Conservation (phyloP, 1,140 invertebrate genomes). For the Halyomorpha halys region DNA sequence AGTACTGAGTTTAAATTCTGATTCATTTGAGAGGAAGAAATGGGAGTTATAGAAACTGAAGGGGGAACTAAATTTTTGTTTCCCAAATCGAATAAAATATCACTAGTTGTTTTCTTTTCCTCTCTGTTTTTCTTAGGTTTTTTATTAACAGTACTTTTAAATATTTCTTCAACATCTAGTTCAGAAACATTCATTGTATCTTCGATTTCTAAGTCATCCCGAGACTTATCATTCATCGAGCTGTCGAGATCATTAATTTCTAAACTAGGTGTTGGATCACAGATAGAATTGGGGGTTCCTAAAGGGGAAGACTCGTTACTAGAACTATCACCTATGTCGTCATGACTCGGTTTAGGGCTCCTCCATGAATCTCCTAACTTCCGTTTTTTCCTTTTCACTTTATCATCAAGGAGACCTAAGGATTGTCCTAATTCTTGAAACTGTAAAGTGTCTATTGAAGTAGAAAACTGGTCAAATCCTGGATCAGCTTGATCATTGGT, state of each 20-base stretch:
- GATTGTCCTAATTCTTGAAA: background rate
- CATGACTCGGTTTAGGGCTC: constrained; percentile 19
- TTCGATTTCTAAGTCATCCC: constrained; percentile 47
- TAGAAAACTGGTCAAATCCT: constrained; percentile 5
- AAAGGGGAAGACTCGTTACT: constrained; percentile 52
- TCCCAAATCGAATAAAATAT: constrained; percentile 35
- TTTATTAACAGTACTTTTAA: constrained; percentile 37
- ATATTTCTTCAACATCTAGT: constrained; percentile 45
- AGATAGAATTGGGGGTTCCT: constrained; percentile 40
- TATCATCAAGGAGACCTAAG: background rate
- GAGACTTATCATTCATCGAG: constrained; percentile 33
- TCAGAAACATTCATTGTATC: constrained; percentile 45
- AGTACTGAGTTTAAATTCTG: constrained; percentile 51
- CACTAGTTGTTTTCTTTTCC: constrained; percentile 39
- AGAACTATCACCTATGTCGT: constrained; percentile 38
- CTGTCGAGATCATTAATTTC: constrained; percentile 48
- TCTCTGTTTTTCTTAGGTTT: constrained; percentile 38
- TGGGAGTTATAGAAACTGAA: constrained; percentile 69
- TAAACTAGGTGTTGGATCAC: constrained; percentile 41
- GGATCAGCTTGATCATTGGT: background rate
- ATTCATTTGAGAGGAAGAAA: constrained; percentile 40
- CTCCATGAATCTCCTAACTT: constrained; percentile 37
- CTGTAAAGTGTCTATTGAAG: constrained; percentile 5
- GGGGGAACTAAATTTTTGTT: constrained; percentile 47
- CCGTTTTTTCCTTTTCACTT: constrained; percentile 34